These are phyloP conservation scores for Caerostris extrusa DNA, from an alignment of 1,140 invertebrate genomes.

Conservation along the genomic window DNA sequence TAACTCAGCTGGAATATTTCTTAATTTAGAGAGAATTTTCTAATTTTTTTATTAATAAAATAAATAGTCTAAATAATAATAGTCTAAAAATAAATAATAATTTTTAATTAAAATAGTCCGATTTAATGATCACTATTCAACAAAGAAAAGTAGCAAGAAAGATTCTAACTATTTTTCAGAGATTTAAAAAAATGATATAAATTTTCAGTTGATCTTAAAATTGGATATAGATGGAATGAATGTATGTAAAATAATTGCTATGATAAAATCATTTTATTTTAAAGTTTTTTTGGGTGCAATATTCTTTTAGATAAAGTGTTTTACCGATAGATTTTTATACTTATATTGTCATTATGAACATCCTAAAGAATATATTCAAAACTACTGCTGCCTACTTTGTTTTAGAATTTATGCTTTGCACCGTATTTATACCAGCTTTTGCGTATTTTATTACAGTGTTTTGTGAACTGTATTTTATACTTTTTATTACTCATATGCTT, in stretches of 20 bases:
- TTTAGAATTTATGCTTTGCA: conserved; percentile 38
- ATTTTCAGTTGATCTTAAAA: too few species aligned
- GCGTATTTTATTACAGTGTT: background rate
- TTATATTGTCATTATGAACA: background rate
- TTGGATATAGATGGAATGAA: too few species aligned
- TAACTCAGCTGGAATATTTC: too few species aligned
- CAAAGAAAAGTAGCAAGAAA: too few species aligned
- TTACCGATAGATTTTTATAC: background rate
- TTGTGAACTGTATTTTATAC: conserved; percentile 1
- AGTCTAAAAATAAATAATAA: too few species aligned
- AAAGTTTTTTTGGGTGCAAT: background rate
- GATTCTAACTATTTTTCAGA: too few species aligned
- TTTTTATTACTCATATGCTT: conserved; percentile 11
- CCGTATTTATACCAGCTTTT: conserved; percentile 44
- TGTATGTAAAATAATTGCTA: background rate
- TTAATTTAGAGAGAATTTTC: too few species aligned
- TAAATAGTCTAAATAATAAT: too few species aligned
- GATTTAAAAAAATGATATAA: too few species aligned
- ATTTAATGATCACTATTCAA: too few species aligned
- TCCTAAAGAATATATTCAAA: background rate
- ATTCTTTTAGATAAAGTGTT: background rate
- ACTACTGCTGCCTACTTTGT: background rate
- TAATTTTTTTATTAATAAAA: too few species aligned
- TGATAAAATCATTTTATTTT: background rate
- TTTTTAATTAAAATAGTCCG: too few species aligned